These are phyloP conservation scores for Pachyramphus minor DNA, from an alignment of 2,113 vertebrate species.

Conservation along the genomic window DNA sequence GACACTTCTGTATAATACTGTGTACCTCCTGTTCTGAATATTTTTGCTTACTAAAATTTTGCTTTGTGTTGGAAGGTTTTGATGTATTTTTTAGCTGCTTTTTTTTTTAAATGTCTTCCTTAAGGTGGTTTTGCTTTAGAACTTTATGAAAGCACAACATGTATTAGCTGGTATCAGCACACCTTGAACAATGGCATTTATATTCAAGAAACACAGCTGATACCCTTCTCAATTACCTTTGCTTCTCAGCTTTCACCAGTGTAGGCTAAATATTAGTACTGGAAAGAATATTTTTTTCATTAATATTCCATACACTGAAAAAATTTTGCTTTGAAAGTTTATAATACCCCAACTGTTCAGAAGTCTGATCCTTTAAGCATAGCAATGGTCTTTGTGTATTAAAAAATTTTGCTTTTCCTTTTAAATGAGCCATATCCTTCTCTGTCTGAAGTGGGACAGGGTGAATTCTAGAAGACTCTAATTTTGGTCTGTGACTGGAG, in stretches of 20 bases:
- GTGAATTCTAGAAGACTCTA: not conserved
- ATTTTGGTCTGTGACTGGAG: not conserved
- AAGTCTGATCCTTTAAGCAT: not conserved
- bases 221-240: not conserved
- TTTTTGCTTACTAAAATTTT: not conserved
- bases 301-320: not conserved
- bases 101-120: not conserved
- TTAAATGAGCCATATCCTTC: not conserved
- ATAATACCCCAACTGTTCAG: not conserved
- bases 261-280: not conserved
- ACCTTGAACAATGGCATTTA: not conserved
- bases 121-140: not conserved
- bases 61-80: rapidly evolving
- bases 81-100: not conserved
- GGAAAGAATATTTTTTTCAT: not conserved
- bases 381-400: not conserved
- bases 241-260: not conserved
- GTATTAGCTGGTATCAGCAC: not conserved
- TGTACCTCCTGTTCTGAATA: not conserved
- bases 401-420: not conserved
- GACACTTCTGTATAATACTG: not conserved
- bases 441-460: not conserved
- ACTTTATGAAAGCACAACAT: not conserved
- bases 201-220: not conserved
- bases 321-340: not conserved